A percentile compares a stretch with the other conserved stretches of the same genome.
Conservation (phyloP, 2,113 vertebrate genomes). For the Neolamprologus variostigma region DNA sequence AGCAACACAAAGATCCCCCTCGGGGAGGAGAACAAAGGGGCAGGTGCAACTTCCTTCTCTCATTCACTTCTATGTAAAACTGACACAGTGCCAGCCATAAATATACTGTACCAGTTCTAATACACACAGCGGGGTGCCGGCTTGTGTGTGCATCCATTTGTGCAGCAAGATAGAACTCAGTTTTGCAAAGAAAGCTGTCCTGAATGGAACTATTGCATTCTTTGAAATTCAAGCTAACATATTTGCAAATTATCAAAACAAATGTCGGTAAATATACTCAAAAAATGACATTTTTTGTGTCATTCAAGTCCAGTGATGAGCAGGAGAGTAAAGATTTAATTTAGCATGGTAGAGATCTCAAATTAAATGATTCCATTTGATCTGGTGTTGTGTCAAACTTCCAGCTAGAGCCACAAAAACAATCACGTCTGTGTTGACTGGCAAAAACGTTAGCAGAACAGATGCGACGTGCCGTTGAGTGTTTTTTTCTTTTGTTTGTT, state of each 20-base stretch:
- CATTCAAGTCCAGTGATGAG: not conserved
- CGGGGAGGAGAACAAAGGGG: slow-evolving; percentile 80
- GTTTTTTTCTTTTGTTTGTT: not conserved
- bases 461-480: not conserved
- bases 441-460: not conserved
- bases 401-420: not conserved
- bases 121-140: not conserved
- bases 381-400: not conserved
- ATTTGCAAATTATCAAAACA: not conserved
- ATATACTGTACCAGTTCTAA: slow-evolving; percentile 38
- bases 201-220: not conserved
- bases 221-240: not conserved
- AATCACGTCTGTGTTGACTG: not conserved
- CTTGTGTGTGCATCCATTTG: slow-evolving; percentile 19
- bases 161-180: not conserved
- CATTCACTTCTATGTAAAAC: slow-evolving; percentile 67
- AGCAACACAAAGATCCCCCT: slow-evolving; percentile 70
- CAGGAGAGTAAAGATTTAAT: not conserved
- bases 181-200: slow-evolving; percentile 3
- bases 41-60: slow-evolving; percentile 87
- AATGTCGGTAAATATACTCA: not conserved
- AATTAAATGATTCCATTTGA: not conserved
- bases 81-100: slow-evolving; percentile 37
- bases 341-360: not conserved
- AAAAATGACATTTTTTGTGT: not conserved